These are phyloP conservation scores for Furnarius figulus DNA, from an alignment of 2,113 vertebrate genomes.

Conservation along the genomic window DNA sequence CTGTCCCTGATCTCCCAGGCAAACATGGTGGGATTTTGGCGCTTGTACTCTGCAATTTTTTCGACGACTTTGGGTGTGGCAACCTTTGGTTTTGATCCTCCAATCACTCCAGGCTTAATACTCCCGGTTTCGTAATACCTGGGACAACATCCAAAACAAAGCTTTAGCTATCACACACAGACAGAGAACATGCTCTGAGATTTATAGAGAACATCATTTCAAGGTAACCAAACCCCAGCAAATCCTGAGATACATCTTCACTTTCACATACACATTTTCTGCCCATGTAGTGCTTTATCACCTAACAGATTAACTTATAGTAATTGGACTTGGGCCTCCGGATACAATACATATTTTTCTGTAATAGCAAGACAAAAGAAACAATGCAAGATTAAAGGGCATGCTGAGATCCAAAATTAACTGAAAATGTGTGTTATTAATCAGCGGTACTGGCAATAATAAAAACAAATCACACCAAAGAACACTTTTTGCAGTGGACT, in stretches of 20 bases:
- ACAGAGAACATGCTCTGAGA: not conserved
- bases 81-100: slow-evolving; percentile 99
- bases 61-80: slow-evolving; percentile 99
- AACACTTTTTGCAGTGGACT: slow-evolving; percentile 22
- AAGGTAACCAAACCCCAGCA: slow-evolving; percentile 10
- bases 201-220: not conserved
- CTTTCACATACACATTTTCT: slow-evolving; percentile 39
- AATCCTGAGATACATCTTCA: slow-evolving; percentile 48
- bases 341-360: slow-evolving; percentile 38
- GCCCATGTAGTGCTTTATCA: not conserved
- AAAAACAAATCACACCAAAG: slow-evolving; percentile 61
- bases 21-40: slow-evolving; percentile 99
- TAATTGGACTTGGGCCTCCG: slow-evolving; percentile 33
- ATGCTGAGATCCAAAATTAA: slow-evolving; percentile 56
- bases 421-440: slow-evolving; percentile 69
- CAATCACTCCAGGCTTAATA: slow-evolving; percentile 98
- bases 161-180: not conserved
- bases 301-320: slow-evolving; percentile 47
- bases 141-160: slow-evolving; percentile 61
- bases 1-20: slow-evolving; percentile 99
- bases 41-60: slow-evolving; percentile 99
- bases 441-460: slow-evolving; percentile 57
- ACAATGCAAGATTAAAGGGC: slow-evolving; percentile 54
- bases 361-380: slow-evolving; percentile 55
- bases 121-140: slow-evolving; percentile 99